Evolutionary conservation across 2,888 invertebrate species (phyloP).

Genomic region (Zaprionus obscuricornis): DNA sequence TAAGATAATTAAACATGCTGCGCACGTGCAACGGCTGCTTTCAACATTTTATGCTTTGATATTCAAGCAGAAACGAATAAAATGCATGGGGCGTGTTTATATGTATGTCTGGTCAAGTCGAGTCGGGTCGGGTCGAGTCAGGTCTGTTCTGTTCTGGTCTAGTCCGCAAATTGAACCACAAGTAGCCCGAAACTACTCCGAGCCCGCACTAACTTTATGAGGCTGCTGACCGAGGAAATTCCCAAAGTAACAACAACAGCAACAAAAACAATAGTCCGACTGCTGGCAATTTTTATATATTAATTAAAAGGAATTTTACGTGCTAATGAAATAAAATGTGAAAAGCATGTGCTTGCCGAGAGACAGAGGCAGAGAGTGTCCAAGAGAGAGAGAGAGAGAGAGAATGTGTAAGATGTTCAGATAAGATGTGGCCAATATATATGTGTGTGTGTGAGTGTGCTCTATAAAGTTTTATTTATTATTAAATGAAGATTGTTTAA

Average conservation of each 20-base stretch:
- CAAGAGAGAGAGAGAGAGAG: not conserved
- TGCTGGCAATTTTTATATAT: slow-evolving; percentile 66
- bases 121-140: not conserved
- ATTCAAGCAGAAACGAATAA: slow-evolving; percentile 61
- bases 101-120: slow-evolving; percentile 7
- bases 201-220: slow-evolving; percentile 38
- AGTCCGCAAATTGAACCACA: slow-evolving; percentile 61
- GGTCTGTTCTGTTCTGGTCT: slow-evolving; percentile 38
- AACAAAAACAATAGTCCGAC: slow-evolving; percentile 11
- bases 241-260: slow-evolving; percentile 12
- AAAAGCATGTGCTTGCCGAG: slow-evolving; percentile 28
- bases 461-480: slow-evolving; percentile 11
- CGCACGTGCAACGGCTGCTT: slow-evolving; percentile 74
- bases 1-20: slow-evolving; percentile 72
- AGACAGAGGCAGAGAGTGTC: not conserved
- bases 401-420: not conserved
- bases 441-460: too few species aligned
- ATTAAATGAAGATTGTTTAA: slow-evolving; percentile 24
- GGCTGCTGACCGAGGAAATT: slow-evolving; percentile 33
- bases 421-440: not conserved
- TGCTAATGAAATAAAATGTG: slow-evolving; percentile 71
- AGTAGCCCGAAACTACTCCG: slow-evolving; percentile 41
- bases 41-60: slow-evolving; percentile 66
- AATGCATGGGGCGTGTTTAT: slow-evolving; percentile 55
- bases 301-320: slow-evolving; percentile 73